Conservation (phyloP, 2,113 vertebrate species). For the Romanogobio albipinnatus region DNA sequence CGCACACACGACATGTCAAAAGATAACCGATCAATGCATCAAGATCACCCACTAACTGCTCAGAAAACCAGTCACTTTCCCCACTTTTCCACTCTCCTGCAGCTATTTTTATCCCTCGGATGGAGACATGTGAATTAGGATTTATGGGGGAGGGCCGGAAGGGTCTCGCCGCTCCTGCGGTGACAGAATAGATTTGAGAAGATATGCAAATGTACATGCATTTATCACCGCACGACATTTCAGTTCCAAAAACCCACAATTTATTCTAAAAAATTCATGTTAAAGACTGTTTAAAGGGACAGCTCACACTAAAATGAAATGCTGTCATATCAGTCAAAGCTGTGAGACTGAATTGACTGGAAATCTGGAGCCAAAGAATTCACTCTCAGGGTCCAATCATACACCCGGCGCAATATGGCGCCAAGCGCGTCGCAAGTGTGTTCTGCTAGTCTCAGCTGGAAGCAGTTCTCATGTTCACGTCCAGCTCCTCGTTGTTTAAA, state of each 20-base stretch:
- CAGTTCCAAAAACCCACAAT: not conserved
- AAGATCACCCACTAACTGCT: not conserved
- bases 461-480: too few species aligned
- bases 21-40: not conserved
- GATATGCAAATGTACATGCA: not conserved
- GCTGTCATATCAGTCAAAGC: not conserved
- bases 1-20: not conserved
- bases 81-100: not conserved
- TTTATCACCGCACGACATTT: not conserved
- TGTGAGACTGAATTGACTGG: too few species aligned
- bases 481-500: too few species aligned
- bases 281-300: not conserved
- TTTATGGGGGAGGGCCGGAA: not conserved
- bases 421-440: too few species aligned
- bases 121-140: not conserved
- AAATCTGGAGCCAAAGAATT: too few species aligned
- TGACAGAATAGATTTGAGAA: not conserved
- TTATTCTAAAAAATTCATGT: not conserved
- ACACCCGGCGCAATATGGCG: too few species aligned
- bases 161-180: not conserved
- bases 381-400: too few species aligned
- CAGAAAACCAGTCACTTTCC: slow-evolving; percentile 15
- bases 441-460: too few species aligned
- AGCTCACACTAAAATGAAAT: not conserved
- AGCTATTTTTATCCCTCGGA: slow-evolving; percentile 22